Evolutionary conservation across 1,140 invertebrate genomes (phyloP), one percentile per base, ranked within the genome.

Genomic region (Heliconius hermathena): DNA sequence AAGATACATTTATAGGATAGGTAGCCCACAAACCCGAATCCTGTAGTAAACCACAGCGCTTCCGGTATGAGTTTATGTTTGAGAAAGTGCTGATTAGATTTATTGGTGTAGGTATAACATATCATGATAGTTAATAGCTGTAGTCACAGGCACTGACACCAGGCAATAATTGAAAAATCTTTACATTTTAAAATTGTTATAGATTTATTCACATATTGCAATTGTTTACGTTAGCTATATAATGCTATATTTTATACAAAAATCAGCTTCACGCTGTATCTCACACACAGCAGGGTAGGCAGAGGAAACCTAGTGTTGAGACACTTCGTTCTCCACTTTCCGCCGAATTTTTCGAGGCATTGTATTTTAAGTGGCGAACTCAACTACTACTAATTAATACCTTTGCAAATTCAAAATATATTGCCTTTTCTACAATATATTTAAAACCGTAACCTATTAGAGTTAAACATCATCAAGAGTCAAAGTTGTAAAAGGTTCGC

Each of bases 1-100:
- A 79, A 80, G 84, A 81, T 84, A 86, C 86, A 76, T 86, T 88
- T 88, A 88, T 87, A 85, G 85, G 86, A 88, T 90, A 89, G 88
- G 83, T 87, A 91, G 85, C 89, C 89, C 85, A 92, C 88, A 92
- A 91, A 91, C 90, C 90, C 87, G 85, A 90, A 90, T 91, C 86
- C 82, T 86, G 82, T 77, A 79, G 84, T 79, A 83, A 81, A 83
- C 82, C 83, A 84, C 80, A 84, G 76, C 81, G 84, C 85, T 88
- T 92, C 90, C 90, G 90, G 90, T 80, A 84, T 80, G 60, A 46
- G 81, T 85, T 79, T 82, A 52, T 84, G 78, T 84, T 83, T 84
- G 83, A 86, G 88, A 90, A 90, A 90, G 88, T 90, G 81, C 74
- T 83, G 82, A 79, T 85, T 81, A 82, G 82, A 86, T 87, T 88